Conservation (phyloP, 2,888 invertebrate genomes). For the Ennomos fuscantarius region DNA sequence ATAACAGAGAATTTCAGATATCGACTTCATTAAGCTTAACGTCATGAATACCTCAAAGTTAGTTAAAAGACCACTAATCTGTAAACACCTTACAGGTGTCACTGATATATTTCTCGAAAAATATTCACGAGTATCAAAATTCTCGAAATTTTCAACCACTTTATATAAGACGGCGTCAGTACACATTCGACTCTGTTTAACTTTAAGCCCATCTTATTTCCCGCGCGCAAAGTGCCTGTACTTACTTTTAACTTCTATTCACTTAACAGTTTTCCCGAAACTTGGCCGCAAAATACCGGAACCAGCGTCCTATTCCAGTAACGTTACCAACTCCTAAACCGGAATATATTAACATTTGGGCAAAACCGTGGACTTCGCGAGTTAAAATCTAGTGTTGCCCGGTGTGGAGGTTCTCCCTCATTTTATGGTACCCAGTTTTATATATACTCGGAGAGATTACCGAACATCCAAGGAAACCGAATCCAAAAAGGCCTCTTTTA, state of each 20-base stretch:
- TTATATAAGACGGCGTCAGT: not conserved
- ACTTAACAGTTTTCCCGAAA: slow-evolving; percentile 28
- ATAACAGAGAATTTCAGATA: no score
- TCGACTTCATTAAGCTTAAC: no score
- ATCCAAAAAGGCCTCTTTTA: no score
- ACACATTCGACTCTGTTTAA: slow-evolving; percentile 7
- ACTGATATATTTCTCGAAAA: no score
- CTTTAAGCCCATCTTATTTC: slow-evolving; percentile 21
- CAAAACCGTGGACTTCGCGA: slow-evolving; percentile 37
- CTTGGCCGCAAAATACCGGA: slow-evolving; percentile 31
- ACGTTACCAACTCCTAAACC: slow-evolving; percentile 34
- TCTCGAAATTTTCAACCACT: not conserved
- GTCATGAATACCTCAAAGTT: no score
- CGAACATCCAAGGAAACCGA: no score
- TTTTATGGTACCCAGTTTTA: not conserved
- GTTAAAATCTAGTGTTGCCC: slow-evolving; percentile 38
- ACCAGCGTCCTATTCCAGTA: slow-evolving; percentile 35
- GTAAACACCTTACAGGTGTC: no score
- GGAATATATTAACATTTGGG: slow-evolving; percentile 43
- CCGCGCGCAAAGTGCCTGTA: slow-evolving; percentile 14
- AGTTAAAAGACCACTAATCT: no score
- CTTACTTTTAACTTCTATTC: slow-evolving; percentile 30
- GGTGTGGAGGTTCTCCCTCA: not conserved
- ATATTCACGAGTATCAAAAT: no score
- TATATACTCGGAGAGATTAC: no score